Evolutionary conservation across 2,888 invertebrate species (phyloP).

Genomic region (Pristionchus fissidentatus): DNA sequence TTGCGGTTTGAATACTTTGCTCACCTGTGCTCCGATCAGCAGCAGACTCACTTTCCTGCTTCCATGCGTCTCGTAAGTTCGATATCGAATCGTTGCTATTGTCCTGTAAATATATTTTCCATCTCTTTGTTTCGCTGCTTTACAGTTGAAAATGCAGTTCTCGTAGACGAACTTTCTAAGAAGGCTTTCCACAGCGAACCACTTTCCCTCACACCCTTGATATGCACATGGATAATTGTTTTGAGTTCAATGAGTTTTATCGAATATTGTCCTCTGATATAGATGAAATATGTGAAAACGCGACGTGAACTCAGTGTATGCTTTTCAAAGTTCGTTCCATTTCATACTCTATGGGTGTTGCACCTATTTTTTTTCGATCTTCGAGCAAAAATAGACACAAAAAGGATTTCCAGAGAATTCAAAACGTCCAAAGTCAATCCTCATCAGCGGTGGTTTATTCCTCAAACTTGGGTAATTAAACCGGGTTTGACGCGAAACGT

Average conservation of each 20-base stretch:
- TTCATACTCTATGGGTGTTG: too few relatives aligned
- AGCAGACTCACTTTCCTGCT: constrained; percentile 53
- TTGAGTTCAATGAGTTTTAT: too few relatives aligned
- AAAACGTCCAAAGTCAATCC: background rate
- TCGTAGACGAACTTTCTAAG: background rate
- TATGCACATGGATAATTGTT: too few relatives aligned
- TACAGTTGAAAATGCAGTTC: background rate
- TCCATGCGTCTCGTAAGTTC: constrained; percentile 60
- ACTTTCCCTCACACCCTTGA: too few relatives aligned
- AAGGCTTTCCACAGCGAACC: background rate
- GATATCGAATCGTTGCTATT: constrained; percentile 60
- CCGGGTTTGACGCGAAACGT: background rate
- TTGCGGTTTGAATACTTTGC: background rate
- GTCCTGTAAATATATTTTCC: constrained; percentile 51
- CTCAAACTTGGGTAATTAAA: background rate
- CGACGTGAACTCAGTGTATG: too few relatives aligned
- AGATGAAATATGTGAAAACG: too few relatives aligned
- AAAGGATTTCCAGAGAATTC: too few relatives aligned
- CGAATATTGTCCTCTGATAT: too few relatives aligned
- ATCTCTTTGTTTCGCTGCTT: too few relatives aligned
- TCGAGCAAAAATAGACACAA: too few relatives aligned
- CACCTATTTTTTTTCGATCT: too few relatives aligned
- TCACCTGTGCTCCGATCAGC: constrained; percentile 55
- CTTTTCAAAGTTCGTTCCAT: too few relatives aligned
- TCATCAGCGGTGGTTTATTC: background rate